phyloP scores from a whole-genome alignment of 2,113 vertebrate genomes.

The Heterocephalus glaber region DNA sequence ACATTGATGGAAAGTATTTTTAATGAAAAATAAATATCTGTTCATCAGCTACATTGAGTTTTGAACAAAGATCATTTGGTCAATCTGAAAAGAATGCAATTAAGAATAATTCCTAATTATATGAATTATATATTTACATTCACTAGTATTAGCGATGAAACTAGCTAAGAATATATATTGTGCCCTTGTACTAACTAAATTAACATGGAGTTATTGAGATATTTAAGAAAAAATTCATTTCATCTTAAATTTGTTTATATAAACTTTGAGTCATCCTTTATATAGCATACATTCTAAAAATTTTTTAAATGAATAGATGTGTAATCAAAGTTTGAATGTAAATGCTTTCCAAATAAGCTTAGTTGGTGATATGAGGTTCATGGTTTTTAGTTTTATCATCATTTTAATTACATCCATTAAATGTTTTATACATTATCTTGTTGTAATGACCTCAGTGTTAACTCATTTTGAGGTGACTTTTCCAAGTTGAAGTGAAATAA shows the following conservation, averaged over 20 bases:
- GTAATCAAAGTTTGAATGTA: background rate
- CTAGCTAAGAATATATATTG: background rate
- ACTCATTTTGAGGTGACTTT: constrained; percentile 25
- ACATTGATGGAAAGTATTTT: background rate
- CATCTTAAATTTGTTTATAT: constrained; percentile 31
- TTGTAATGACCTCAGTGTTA: background rate
- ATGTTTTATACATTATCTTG: constrained; percentile 33
- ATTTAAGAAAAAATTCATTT: background rate
- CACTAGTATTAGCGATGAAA: background rate
- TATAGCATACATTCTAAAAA: background rate
- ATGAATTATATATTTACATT: background rate
- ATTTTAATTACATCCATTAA: constrained; percentile 14
- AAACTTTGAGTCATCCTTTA: background rate
- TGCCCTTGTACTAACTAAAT: background rate
- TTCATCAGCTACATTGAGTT: background rate
- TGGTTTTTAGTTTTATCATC: background rate
- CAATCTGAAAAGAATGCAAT: background rate
- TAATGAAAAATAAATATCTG: background rate
- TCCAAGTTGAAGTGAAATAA: constrained; percentile 32
- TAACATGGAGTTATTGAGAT: background rate
- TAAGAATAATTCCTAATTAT: background rate
- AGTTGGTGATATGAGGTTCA: background rate
- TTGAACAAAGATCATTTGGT: background rate
- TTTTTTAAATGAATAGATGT: background rate
- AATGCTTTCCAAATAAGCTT: constrained; percentile 19